Percentiles rank a stretch among this genome's conserved stretches.
phyloP scores from a whole-genome alignment of 2,888 invertebrate species.

The Neuroscelio doddi region DNA sequence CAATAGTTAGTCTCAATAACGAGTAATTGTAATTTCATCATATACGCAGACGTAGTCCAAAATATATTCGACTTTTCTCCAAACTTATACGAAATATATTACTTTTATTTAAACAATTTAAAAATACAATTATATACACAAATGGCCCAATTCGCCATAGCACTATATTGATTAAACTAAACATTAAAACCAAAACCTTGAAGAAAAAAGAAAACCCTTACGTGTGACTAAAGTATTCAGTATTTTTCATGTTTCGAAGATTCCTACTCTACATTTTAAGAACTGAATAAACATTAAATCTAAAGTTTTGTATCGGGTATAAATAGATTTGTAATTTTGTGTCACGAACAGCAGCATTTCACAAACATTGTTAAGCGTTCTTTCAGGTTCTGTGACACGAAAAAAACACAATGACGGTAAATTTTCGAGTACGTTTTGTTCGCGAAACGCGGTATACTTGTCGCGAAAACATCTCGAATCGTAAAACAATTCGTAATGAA shows the following conservation, averaged over 20 bases:
- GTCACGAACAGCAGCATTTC: slow-evolving; percentile 30
- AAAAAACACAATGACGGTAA: background rate
- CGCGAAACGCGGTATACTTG: background rate
- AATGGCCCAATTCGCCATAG: background rate
- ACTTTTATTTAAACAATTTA: background rate
- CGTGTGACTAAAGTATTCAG: too few species aligned
- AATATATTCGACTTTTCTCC: background rate
- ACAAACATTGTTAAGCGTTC: slow-evolving; percentile 13
- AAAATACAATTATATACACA: slow-evolving; percentile 3
- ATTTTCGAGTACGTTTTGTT: background rate
- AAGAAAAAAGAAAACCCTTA: too few species aligned
- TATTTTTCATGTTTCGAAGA: too few species aligned
- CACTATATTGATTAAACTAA: background rate
- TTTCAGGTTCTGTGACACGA: slow-evolving; percentile 1
- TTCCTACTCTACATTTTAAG: background rate
- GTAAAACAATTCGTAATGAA: background rate
- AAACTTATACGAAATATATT: slow-evolving; percentile 3
- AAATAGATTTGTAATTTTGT: slow-evolving; percentile 18
- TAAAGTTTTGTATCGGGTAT: background rate
- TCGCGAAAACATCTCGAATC: background rate
- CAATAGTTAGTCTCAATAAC: slow-evolving; percentile 69
- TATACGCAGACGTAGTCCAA: slow-evolving; percentile 55
- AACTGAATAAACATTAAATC: background rate
- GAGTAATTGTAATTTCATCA: slow-evolving; percentile 69
- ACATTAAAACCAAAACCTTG: background rate